Evolutionary conservation across 2,113 vertebrate species (phyloP).

Genomic region (Eulemur rufifrons): DNA sequence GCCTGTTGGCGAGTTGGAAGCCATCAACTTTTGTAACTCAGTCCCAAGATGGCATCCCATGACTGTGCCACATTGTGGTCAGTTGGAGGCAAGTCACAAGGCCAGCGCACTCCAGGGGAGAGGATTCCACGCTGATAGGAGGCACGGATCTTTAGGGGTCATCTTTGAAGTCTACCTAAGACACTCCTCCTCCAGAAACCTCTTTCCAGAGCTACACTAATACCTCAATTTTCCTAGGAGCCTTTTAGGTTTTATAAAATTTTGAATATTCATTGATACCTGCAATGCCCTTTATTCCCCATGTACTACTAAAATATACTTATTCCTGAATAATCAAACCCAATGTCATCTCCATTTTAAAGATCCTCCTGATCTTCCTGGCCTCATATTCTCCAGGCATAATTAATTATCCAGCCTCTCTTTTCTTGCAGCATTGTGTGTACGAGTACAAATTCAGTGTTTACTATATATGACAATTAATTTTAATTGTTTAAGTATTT

Average conservation of each 20-base stretch:
- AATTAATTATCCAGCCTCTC: not conserved
- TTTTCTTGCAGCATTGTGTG: not conserved
- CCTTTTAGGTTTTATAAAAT: not conserved
- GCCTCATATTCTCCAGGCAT: not conserved
- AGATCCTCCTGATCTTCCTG: not conserved
- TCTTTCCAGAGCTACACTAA: not conserved
- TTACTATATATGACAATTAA: not conserved
- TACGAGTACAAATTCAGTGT: not conserved
- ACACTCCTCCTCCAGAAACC: not conserved
- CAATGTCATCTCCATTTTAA: not conserved
- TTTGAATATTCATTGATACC: not conserved
- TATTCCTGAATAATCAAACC: not conserved
- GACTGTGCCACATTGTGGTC: not conserved
- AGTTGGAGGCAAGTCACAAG: not conserved
- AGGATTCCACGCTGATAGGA: rapidly evolving
- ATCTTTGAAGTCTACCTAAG: not conserved
- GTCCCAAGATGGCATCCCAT: no score
- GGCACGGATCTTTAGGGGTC: rapidly evolving
- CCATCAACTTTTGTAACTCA: no score
- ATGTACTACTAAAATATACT: not conserved
- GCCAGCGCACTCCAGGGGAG: not conserved
- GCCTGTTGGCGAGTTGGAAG: not conserved
- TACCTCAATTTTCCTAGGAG: not conserved
- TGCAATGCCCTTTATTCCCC: not conserved
- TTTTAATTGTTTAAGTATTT: not conserved